Conservation (phyloP, 2,797 vertebrate species). For the Cryptoprocta ferox region DNA sequence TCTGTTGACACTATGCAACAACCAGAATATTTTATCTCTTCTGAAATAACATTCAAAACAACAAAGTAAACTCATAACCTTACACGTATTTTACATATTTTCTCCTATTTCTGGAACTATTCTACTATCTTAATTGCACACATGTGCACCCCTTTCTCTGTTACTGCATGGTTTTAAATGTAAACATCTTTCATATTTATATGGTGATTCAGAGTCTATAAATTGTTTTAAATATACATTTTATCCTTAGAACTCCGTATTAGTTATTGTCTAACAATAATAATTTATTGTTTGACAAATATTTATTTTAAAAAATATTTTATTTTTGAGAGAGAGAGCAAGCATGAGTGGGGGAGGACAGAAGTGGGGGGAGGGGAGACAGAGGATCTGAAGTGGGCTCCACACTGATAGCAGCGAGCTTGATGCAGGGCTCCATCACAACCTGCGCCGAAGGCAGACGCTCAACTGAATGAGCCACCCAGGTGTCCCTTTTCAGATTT, state of each 20-base stretch:
- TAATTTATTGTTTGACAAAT: conserved; percentile 11
- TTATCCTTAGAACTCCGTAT: not conserved
- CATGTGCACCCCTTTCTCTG: not conserved
- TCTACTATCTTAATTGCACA: not conserved
- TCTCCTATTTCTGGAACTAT: not conserved
- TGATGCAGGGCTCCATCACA: too few relatives aligned
- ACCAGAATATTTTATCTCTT: not conserved
- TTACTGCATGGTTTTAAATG: not conserved
- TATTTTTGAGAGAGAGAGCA: too few relatives aligned
- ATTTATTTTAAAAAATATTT: not conserved
- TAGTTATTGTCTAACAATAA: not conserved
- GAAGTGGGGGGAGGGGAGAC: too few relatives aligned
- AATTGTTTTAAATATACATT: conserved; percentile 34
- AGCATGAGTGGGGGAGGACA: too few relatives aligned
- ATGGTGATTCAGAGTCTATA: not conserved
- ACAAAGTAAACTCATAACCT: not conserved
- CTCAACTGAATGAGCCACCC: too few relatives aligned
- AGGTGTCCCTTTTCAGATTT: too few relatives aligned
- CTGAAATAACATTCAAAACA: conserved; percentile 21
- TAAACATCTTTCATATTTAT: not conserved
- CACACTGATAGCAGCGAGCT: too few relatives aligned
- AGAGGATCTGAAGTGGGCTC: too few relatives aligned
- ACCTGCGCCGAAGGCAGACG: too few relatives aligned
- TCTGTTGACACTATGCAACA: not conserved
- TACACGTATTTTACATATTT: not conserved